Conservation (phyloP, 2,797 vertebrate species). For the Eospalax fontanierii region DNA sequence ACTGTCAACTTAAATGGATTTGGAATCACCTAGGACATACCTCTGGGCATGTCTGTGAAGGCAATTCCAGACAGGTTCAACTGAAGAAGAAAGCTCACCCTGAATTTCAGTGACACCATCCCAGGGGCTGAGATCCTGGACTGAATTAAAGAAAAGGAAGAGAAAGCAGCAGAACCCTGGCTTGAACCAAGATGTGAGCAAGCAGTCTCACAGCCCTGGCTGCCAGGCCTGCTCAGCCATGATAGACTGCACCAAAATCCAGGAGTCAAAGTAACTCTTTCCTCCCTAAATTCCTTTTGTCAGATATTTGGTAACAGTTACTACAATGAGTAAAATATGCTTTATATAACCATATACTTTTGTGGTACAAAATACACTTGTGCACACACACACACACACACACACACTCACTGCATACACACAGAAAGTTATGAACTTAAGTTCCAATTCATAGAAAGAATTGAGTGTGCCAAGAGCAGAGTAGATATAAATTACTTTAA, state of each 20-base stretch:
- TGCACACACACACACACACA: not conserved
- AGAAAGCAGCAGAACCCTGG: not conserved
- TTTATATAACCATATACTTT: not conserved
- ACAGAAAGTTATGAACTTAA: not conserved
- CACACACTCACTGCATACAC: accelerated
- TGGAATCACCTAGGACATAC: not conserved
- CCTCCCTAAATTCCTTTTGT: not conserved
- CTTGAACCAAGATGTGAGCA: not conserved
- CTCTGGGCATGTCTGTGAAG: not conserved
- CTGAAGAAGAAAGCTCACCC: not conserved
- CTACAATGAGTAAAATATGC: not conserved
- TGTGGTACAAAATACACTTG: not conserved
- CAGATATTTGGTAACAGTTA: not conserved
- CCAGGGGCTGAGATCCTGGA: not conserved
- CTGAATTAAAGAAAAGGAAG: not conserved
- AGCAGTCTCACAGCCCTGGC: too few relatives aligned
- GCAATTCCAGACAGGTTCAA: not conserved
- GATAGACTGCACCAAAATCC: not conserved
- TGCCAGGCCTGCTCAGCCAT: too few relatives aligned
- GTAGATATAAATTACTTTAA: not conserved
- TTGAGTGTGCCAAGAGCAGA: too few relatives aligned
- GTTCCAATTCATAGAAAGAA: not conserved
- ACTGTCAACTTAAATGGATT: not conserved
- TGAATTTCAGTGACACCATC: accelerated
- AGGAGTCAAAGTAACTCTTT: not conserved